phyloP scores from a whole-genome alignment of 1,140 invertebrate genomes.

The Drosophila subobscura region DNA sequence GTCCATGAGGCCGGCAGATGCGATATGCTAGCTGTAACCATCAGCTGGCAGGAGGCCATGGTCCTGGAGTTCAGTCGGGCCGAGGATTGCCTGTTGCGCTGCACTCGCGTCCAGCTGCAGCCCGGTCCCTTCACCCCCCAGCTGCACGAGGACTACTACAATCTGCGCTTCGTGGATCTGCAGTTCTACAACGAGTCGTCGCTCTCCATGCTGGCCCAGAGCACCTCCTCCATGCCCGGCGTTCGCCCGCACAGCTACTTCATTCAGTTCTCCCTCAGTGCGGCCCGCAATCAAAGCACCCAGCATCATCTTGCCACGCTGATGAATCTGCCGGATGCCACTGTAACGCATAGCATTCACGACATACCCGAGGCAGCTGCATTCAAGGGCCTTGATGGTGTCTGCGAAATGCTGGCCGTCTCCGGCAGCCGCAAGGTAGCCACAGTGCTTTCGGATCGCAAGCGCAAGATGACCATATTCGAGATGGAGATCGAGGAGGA shows the following conservation, averaged over 20 bases:
- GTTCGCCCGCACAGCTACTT: slow-evolving; percentile 86
- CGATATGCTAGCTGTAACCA: slow-evolving; percentile 68
- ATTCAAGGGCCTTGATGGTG: slow-evolving; percentile 88
- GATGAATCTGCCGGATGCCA: slow-evolving; percentile 85
- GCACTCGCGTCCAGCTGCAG: slow-evolving; percentile 65
- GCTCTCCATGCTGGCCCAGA: slow-evolving; percentile 90
- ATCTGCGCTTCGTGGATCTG: slow-evolving; percentile 73
- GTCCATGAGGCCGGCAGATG: slow-evolving; percentile 51
- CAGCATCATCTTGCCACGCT: slow-evolving; percentile 75
- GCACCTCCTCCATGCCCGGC: slow-evolving; percentile 77
- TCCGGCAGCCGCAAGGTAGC: slow-evolving; percentile 95
- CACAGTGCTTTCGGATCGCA: slow-evolving; percentile 91
- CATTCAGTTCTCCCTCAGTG: slow-evolving; percentile 87
- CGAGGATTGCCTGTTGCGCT: slow-evolving; percentile 52
- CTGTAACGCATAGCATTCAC: slow-evolving; percentile 84
- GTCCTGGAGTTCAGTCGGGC: slow-evolving; percentile 65
- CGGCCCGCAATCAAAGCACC: slow-evolving; percentile 82
- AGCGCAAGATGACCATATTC: slow-evolving; percentile 92
- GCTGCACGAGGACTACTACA: slow-evolving; percentile 64
- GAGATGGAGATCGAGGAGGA: slow-evolving; percentile 98
- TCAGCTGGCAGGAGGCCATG: slow-evolving; percentile 65
- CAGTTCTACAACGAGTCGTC: slow-evolving; percentile 93
- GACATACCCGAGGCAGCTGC: slow-evolving; percentile 84
- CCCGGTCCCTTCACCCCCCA: slow-evolving; percentile 74
- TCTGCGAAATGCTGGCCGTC: slow-evolving; percentile 90